Percentiles rank a stretch among this genome's conserved stretches.
Evolutionary conservation across 2,113 vertebrate genomes (phyloP).

Genomic region (Dendropsophus ebraccatus): DNA sequence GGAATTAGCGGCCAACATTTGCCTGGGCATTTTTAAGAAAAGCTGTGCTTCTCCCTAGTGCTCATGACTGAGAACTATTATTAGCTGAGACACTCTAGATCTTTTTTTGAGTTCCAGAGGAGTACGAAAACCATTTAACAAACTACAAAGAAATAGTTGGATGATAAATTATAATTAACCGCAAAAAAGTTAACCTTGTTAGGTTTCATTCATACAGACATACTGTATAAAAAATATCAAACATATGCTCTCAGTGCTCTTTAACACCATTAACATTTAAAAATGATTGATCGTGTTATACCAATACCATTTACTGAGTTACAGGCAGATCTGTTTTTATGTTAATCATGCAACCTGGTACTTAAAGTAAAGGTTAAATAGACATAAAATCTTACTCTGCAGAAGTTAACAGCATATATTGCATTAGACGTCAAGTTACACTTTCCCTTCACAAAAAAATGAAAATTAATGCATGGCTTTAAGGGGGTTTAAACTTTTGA

Average conservation of each 20-base stretch:
- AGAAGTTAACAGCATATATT: constrained; percentile 62
- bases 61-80: constrained; percentile 45
- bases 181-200: constrained; percentile 57
- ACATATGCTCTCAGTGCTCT: constrained; percentile 76
- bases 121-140: constrained; percentile 34
- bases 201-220: constrained; percentile 64
- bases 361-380: constrained; percentile 82
- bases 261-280: constrained; percentile 81
- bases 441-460: constrained; percentile 46
- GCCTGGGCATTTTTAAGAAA: constrained; percentile 49
- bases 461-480: constrained; percentile 41
- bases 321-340: constrained; percentile 80
- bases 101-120: constrained; percentile 22
- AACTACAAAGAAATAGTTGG: constrained; percentile 41
- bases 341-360: constrained; percentile 77
- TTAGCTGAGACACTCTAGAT: constrained; percentile 31
- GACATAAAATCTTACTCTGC: constrained; percentile 78
- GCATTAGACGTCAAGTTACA: constrained; percentile 53
- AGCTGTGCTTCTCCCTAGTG: constrained; percentile 45
- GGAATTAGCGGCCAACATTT: constrained; percentile 56
- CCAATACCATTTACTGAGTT: constrained; percentile 74
- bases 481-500: background rate
- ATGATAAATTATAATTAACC: constrained; percentile 58
- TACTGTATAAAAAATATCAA: constrained; percentile 74
- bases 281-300: constrained; percentile 74